phyloP scores from a whole-genome alignment of 2,113 vertebrate genomes.

The Mustela lutreola region DNA sequence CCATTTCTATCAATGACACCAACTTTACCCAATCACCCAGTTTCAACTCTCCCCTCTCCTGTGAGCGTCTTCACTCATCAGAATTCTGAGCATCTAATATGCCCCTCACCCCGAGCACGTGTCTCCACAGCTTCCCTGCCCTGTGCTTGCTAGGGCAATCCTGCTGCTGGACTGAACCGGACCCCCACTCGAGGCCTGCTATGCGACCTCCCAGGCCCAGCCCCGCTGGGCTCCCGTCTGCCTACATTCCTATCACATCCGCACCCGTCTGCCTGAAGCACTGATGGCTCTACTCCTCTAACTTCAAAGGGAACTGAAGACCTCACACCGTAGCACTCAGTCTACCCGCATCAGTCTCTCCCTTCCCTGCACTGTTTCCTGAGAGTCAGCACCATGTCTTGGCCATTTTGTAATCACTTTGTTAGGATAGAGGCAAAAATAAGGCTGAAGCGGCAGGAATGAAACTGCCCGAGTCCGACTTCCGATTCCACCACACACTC shows the following conservation, averaged over 20 bases:
- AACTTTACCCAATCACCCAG: background rate
- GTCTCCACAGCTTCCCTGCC: background rate
- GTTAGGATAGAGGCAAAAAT: background rate
- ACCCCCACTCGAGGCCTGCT: background rate
- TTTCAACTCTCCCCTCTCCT: background rate
- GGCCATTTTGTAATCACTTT: background rate
- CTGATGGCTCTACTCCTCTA: background rate
- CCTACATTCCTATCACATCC: background rate
- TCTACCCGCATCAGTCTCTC: background rate
- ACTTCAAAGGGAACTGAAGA: background rate
- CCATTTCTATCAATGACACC: background rate
- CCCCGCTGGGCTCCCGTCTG: background rate
- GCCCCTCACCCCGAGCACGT: background rate
- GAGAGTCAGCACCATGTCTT: background rate
- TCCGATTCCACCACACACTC: background rate
- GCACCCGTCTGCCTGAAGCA: background rate
- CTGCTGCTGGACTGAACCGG: rapidly evolving
- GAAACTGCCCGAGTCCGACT: background rate
- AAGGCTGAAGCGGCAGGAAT: background rate
- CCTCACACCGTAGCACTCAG: background rate
- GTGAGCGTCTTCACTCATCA: no score
- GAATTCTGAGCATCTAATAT: background rate
- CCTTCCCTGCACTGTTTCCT: background rate
- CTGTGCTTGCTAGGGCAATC: background rate
- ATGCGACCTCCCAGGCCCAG: background rate